These are phyloP conservation scores for human (Homo sapiens) DNA, from an alignment of 2,113 vertebrate genomes.

Conservation along the genomic window DNA sequence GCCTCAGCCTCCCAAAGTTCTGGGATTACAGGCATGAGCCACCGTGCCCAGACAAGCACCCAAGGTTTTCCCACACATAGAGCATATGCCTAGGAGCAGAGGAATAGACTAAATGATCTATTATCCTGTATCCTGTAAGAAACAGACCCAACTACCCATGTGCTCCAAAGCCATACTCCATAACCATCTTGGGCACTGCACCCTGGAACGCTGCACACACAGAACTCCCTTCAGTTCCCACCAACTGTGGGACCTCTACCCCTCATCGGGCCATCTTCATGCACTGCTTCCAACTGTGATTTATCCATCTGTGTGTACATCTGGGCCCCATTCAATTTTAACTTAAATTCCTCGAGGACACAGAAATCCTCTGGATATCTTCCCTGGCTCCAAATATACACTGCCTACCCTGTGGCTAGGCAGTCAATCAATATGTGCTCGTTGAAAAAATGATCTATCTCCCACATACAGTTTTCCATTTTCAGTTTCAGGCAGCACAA, in stretches of 20 bases:
- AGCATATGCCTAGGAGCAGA: not conserved
- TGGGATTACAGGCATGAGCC: no score
- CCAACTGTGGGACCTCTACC: not conserved
- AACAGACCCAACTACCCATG: not conserved
- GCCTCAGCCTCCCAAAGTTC: no score
- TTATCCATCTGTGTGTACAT: not conserved
- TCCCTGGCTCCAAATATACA: not conserved
- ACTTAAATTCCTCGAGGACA: slow-evolving; percentile 17
- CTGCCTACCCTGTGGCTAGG: not conserved
- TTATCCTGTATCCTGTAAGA: not conserved
- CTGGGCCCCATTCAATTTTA: not conserved
- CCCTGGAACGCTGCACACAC: not conserved
- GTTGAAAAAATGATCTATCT: not conserved
- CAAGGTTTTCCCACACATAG: not conserved
- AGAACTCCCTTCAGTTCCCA: not conserved
- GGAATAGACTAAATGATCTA: not conserved
- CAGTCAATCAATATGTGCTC: not conserved
- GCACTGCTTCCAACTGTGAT: not conserved
- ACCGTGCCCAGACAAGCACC: not conserved
- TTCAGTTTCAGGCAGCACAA: not conserved
- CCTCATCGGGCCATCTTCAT: not conserved
- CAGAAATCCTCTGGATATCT: slow-evolving; percentile 1
- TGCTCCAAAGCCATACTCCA: not conserved
- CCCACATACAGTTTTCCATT: not conserved
- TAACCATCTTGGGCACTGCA: not conserved